phyloP scores from a whole-genome alignment of 2,888 invertebrate genomes.

The Drosophila aldrichi region DNA sequence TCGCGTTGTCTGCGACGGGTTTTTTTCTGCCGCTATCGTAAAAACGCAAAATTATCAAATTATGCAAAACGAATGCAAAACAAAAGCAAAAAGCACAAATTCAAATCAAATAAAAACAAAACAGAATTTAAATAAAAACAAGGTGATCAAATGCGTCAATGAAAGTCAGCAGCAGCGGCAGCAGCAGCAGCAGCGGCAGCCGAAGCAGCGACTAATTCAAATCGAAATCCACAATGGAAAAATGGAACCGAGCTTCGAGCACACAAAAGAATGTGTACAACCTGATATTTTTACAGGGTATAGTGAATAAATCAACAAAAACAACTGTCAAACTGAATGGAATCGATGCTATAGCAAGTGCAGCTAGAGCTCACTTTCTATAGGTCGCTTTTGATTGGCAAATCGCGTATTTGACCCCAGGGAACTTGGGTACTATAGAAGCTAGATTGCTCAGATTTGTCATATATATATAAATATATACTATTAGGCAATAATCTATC shows the following conservation, averaged over 20 bases:
- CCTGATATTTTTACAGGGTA: constrained; percentile 2
- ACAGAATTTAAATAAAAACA: constrained; percentile 65
- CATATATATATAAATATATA: not conserved
- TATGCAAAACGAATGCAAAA: constrained; percentile 61
- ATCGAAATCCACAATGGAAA: constrained; percentile 45
- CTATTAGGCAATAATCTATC: not conserved
- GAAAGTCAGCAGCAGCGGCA: constrained; percentile 60
- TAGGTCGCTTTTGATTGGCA: not conserved
- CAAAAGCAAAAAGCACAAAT: constrained; percentile 26
- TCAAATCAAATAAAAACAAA: constrained; percentile 35
- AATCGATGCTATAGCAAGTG: not conserved
- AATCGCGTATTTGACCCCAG: not conserved
- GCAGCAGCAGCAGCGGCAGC: constrained; percentile 22
- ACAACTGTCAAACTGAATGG: no score
- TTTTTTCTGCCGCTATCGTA: constrained; percentile 34
- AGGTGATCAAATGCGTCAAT: constrained; percentile 77
- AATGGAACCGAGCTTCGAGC: constrained; percentile 53
- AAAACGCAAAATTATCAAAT: constrained; percentile 66
- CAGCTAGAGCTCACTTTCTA: not conserved
- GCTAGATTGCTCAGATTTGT: not conserved
- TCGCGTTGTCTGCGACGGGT: constrained; percentile 56
- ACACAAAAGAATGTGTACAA: constrained; percentile 7
- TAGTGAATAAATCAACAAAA: not conserved
- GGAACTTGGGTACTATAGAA: not conserved
- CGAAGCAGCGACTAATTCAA: constrained; percentile 49